Evolutionary conservation across 2,888 invertebrate genomes (phyloP).

Genomic region (Chymomyza caudatula): DNA sequence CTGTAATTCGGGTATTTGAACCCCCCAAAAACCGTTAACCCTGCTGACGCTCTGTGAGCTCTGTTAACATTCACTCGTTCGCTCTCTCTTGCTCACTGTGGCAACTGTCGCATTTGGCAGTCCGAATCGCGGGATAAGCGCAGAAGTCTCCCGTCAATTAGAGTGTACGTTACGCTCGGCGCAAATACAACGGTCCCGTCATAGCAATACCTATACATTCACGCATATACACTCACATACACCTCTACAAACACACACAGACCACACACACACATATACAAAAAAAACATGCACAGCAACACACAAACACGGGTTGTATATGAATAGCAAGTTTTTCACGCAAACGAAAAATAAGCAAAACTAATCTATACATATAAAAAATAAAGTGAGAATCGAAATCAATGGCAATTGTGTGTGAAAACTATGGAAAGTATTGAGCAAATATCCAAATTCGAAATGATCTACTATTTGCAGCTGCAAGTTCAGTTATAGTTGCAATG

Average conservation of each 20-base stretch:
- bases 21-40: neutral
- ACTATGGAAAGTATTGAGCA: conserved; percentile 16
- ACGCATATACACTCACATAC: conserved; percentile 17
- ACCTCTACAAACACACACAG: conserved; percentile 21
- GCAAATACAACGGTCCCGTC: conserved; percentile 48
- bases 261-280: no score
- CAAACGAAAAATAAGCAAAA: neutral
- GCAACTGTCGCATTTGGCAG: neutral
- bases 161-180: conserved; percentile 68
- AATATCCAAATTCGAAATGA: conserved; percentile 3
- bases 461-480: neutral
- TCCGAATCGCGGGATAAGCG: conserved; percentile 37
- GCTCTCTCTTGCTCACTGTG: conserved; percentile 1
- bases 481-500: conserved; percentile 51
- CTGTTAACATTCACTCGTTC: neutral
- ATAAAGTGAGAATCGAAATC: neutral
- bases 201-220: conserved; percentile 57
- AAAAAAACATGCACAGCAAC: conserved; percentile 26
- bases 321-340: neutral
- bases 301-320: conserved; percentile 13
- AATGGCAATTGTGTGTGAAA: conserved; percentile 11
- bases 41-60: neutral
- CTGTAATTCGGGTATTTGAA: neutral
- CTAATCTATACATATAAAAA: neutral
- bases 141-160: conserved; percentile 76